Conservation (phyloP, 2,888 invertebrate species). For the Amblyteles armatorius region DNA sequence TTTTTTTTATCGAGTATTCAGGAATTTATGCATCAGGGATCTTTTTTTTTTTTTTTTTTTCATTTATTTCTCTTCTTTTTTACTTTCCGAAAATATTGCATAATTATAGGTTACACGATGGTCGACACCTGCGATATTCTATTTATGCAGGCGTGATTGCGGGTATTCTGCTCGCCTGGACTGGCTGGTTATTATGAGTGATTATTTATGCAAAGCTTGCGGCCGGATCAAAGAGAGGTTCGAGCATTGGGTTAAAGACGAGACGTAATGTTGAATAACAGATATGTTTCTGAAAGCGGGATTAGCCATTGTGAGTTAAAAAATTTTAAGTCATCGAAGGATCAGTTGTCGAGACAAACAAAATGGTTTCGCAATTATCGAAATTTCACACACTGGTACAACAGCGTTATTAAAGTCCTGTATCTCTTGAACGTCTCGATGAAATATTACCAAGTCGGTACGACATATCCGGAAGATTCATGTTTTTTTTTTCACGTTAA, state of each 20-base stretch:
- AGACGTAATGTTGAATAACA: background rate
- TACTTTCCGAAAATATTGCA: background rate
- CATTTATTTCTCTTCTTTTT: background rate
- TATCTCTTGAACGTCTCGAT: too few relatives aligned
- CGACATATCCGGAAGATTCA: background rate
- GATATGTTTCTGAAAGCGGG: background rate
- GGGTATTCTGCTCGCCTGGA: background rate
- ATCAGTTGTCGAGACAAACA: background rate
- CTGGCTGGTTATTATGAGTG: background rate
- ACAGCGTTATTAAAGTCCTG: background rate
- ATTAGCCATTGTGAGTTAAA: background rate
- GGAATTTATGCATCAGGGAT: background rate
- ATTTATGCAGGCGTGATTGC: slow-evolving; percentile 15
- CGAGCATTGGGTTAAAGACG: background rate
- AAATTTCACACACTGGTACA: too few relatives aligned
- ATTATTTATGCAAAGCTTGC: background rate
- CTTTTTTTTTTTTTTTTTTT: background rate
- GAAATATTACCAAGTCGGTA: too few relatives aligned
- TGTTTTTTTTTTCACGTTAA: background rate
- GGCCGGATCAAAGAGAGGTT: background rate
- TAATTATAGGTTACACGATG: slow-evolving; percentile 1
- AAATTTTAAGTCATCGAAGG: background rate
- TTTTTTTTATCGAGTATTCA: slow-evolving; percentile 1
- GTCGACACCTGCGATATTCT: slow-evolving; percentile 1
- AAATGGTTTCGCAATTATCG: too few relatives aligned